A percentile compares a stretch with the other conserved stretches of the same genome.
Conservation (phyloP, 2,797 vertebrate species). For the Hapalemur alaotrensis region DNA sequence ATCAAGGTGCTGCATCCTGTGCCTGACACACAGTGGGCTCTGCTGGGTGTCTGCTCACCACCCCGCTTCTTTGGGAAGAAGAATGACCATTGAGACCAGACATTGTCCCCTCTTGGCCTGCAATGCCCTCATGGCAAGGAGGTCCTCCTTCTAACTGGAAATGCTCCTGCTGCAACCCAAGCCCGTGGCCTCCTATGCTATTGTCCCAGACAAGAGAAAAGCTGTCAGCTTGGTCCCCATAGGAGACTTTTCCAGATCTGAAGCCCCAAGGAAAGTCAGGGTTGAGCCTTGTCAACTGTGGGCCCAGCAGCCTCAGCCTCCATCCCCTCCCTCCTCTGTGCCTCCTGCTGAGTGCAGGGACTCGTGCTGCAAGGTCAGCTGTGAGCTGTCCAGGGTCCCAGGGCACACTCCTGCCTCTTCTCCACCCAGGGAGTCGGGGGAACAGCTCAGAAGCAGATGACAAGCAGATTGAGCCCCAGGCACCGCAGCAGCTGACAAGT, state of each 20-base stretch:
- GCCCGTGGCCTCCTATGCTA: background rate
- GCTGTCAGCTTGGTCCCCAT: background rate
- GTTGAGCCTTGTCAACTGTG: background rate
- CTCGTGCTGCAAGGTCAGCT: background rate
- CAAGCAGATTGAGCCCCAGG: conserved; percentile 26
- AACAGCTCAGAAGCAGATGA: background rate
- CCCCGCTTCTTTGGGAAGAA: background rate
- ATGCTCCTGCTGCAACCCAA: background rate
- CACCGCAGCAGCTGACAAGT: conserved; percentile 70
- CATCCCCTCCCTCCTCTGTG: background rate
- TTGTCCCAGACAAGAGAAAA: background rate
- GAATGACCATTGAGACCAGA: background rate
- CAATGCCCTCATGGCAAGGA: background rate
- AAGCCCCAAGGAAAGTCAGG: background rate
- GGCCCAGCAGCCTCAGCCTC: too few relatives aligned
- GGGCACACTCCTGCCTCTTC: background rate
- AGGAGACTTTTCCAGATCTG: background rate
- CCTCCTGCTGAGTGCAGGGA: background rate
- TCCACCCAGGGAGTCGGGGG: background rate
- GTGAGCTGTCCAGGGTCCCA: background rate
- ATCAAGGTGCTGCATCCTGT: background rate
- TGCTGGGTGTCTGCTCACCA: background rate
- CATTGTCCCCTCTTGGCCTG: background rate
- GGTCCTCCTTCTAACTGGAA: background rate
- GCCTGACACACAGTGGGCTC: background rate